A percentile compares a stretch with the other conserved stretches of the same genome.
phyloP scores from a whole-genome alignment of 2,797 vertebrate species.

The Columba guinea region DNA sequence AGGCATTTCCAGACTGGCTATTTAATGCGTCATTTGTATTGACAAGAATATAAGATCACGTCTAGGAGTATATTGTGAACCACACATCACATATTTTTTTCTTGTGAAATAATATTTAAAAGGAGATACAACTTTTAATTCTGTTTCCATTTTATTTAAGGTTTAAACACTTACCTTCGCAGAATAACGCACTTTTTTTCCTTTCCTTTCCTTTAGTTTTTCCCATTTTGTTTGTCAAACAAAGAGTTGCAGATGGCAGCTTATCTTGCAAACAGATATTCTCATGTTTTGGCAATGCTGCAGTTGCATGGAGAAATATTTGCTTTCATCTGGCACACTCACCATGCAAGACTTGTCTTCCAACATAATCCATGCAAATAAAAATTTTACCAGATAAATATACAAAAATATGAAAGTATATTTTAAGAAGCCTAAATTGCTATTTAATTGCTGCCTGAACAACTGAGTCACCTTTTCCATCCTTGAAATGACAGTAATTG shows the following conservation, averaged over 20 bases:
- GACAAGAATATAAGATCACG: neutral
- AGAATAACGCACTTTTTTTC: neutral
- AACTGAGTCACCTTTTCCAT: neutral
- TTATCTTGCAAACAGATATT: neutral
- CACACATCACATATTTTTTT: neutral
- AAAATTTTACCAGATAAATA: neutral
- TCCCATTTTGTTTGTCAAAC: neutral
- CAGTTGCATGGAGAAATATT: neutral
- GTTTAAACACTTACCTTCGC: neutral
- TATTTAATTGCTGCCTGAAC: conserved; percentile 8
- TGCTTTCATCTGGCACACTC: neutral
- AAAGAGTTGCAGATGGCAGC: neutral
- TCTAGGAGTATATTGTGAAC: neutral
- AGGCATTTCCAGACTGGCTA: neutral
- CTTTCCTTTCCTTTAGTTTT: neutral
- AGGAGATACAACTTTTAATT: neutral
- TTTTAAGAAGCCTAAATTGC: neutral
- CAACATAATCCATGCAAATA: neutral
- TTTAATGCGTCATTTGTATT: neutral
- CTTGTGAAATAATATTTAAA: neutral
- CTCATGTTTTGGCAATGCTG: neutral
- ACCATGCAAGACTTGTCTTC: neutral
- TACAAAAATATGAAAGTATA: neutral
- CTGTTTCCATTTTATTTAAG: neutral
- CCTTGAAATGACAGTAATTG: neutral